phyloP scores from a whole-genome alignment of 2,888 invertebrate species.

The Abrostola triplasia region DNA sequence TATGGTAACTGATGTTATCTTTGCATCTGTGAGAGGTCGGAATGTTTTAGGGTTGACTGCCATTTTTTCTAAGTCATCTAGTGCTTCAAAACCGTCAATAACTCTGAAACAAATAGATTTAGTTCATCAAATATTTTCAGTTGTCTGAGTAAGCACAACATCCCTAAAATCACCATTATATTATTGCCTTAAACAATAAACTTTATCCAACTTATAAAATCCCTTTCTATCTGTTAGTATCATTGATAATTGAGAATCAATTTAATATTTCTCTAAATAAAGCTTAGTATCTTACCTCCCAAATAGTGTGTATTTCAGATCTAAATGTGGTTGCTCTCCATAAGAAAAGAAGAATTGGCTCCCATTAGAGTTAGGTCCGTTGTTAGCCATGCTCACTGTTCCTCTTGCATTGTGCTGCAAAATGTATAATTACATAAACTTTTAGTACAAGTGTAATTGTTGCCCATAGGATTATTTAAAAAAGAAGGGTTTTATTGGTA shows the following conservation, averaged over 20 bases:
- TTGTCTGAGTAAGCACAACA: background rate
- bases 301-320: slow-evolving; percentile 98
- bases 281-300: slow-evolving; percentile 91
- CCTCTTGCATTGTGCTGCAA: slow-evolving; percentile 95
- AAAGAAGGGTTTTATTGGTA: too few species aligned
- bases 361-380: slow-evolving; percentile 98
- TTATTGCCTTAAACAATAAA: background rate
- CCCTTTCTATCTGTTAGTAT: too few species aligned
- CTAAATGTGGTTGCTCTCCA: slow-evolving; percentile 97
- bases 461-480: too few species aligned
- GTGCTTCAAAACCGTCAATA: slow-evolving; percentile 98
- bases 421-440: too few species aligned
- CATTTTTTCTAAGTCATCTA: slow-evolving; percentile 98
- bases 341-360: slow-evolving; percentile 99
- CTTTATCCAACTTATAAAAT: too few species aligned
- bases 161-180: too few species aligned
- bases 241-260: too few species aligned
- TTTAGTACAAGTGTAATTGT: too few species aligned
- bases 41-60: slow-evolving; percentile 98
- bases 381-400: slow-evolving; percentile 99
- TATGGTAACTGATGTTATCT: slow-evolving; percentile 96
- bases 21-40: slow-evolving; percentile 95
- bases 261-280: background rate
- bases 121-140: background rate
- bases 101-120: slow-evolving; percentile 90